Percentiles rank a stretch among this genome's conserved stretches.
Evolutionary conservation across 2,113 vertebrate species (phyloP).

Genomic region (Planiliza haematocheilus): DNA sequence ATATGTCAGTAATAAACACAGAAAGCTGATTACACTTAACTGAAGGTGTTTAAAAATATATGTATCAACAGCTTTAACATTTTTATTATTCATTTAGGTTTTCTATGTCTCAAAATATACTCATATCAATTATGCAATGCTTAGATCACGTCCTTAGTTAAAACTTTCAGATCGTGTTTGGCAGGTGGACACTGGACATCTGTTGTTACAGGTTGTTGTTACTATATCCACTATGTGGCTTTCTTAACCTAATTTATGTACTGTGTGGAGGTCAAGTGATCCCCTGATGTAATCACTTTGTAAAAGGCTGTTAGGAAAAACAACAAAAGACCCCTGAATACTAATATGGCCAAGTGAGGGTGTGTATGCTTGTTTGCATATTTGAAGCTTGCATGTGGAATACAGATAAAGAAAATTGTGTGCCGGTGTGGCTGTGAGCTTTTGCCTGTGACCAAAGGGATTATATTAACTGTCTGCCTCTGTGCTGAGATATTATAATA

Average conservation of each 20-base stretch:
- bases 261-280: not conserved
- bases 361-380: not conserved
- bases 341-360: not conserved
- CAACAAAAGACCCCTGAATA: not conserved
- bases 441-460: conserved; percentile 45
- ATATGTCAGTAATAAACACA: too few relatives aligned
- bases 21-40: too few relatives aligned
- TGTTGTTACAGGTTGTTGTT: not conserved
- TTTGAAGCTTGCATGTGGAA: conserved; percentile 13
- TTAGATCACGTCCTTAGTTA: too few relatives aligned
- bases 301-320: conserved; percentile 6
- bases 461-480: conserved; percentile 57
- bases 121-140: too few relatives aligned
- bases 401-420: conserved; percentile 39
- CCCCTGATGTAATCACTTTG: conserved; percentile 6
- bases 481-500: conserved; percentile 8
- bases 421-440: not conserved
- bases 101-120: too few relatives aligned
- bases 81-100: too few relatives aligned
- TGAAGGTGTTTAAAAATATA: too few relatives aligned
- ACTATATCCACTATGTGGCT: too few relatives aligned
- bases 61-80: too few relatives aligned
- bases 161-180: too few relatives aligned
- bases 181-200: conserved; percentile 8
- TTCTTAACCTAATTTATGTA: too few relatives aligned